phyloP scores from a whole-genome alignment of 2,888 invertebrate genomes.

The Clitarchus hookeri region DNA sequence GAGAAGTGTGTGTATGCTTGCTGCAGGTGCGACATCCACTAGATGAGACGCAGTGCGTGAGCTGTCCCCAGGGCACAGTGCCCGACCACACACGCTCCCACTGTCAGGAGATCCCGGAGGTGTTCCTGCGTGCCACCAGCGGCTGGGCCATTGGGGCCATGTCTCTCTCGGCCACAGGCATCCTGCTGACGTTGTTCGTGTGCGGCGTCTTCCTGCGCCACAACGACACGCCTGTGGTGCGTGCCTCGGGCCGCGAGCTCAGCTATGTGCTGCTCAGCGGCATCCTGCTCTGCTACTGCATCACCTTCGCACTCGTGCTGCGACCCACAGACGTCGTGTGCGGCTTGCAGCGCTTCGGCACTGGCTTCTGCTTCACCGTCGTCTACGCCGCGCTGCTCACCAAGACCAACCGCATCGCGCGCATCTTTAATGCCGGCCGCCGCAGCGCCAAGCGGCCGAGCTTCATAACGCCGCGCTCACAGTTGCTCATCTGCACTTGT shows the following conservation, averaged over 20 bases:
- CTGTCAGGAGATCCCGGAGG: slow-evolving; percentile 63
- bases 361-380: too few relatives aligned
- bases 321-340: too few relatives aligned
- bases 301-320: too few relatives aligned
- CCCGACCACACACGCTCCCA: slow-evolving; percentile 81
- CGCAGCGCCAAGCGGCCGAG: slow-evolving; percentile 92
- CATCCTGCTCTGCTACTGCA: too few relatives aligned
- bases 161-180: slow-evolving; percentile 82
- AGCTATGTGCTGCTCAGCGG: too few relatives aligned
- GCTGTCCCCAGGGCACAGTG: slow-evolving; percentile 79
- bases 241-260: too few relatives aligned
- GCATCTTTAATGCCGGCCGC: slow-evolving; percentile 97
- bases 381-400: too few relatives aligned
- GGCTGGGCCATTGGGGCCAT: slow-evolving; percentile 94
- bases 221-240: too few relatives aligned
- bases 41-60: slow-evolving; percentile 62
- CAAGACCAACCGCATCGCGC: slow-evolving; percentile 41
- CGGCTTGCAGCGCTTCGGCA: too few relatives aligned
- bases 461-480: slow-evolving; percentile 90
- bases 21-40: slow-evolving; percentile 71
- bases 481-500: slow-evolving; percentile 85
- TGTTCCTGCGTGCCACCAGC: slow-evolving; percentile 49
- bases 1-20: too few relatives aligned
- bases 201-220: too few relatives aligned
- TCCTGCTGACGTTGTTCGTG: too few relatives aligned